Conservation (phyloP, 2,797 vertebrate genomes). For the Emydoidea blandingii region DNA sequence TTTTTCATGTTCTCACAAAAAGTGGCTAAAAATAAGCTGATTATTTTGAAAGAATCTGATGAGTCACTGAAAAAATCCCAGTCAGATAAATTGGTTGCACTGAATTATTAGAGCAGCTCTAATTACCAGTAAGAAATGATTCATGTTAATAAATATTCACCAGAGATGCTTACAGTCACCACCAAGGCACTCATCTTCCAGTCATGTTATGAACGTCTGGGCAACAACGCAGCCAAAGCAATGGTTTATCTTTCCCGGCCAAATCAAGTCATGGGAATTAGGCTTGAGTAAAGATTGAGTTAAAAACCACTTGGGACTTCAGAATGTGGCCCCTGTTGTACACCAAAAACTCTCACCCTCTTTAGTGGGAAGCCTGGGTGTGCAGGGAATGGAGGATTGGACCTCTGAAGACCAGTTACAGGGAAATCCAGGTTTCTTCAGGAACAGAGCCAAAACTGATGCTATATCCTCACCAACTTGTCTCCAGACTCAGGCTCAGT, state of each 20-base stretch:
- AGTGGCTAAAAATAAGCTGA: background rate
- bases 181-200: conserved; percentile 5
- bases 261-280: background rate
- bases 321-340: fast-evolving
- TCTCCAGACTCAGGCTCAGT: background rate
- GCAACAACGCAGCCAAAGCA: background rate
- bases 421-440: background rate
- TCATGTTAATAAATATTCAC: background rate
- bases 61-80: conserved; percentile 3
- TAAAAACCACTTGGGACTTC: background rate
- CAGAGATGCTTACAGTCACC: conserved; percentile 9
- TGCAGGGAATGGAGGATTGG: background rate
- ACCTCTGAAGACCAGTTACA: fast-evolving
- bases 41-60: background rate
- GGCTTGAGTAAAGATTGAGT: background rate
- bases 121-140: conserved; percentile 19
- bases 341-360: background rate
- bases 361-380: background rate
- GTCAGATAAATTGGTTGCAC: background rate
- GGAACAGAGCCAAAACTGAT: background rate
- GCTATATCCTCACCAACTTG: background rate
- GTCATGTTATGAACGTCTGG: conserved; percentile 26
- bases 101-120: conserved; percentile 7
- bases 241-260: conserved; percentile 27
- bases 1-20: background rate